Evolutionary conservation across 2,113 vertebrate species (phyloP), one percentile per base, ranked within the genome.

Genomic region (Apodemus sylvaticus): DNA sequence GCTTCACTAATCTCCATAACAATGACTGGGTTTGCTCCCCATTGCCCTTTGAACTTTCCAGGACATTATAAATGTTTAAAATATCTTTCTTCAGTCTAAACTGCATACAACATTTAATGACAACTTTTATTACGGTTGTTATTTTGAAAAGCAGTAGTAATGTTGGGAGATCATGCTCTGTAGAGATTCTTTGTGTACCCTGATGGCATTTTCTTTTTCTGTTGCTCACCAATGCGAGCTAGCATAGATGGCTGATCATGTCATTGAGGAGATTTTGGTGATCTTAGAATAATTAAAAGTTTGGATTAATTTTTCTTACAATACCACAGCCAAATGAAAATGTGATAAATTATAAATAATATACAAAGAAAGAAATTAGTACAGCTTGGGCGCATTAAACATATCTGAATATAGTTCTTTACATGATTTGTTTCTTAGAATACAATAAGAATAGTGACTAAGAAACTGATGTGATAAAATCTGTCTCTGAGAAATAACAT

Each of bases 181-280:
- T 0, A 1, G n/a, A 71, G 58, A 51, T 16, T 24, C 24, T 19
- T 8, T 17, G 3, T 3, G 13, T 62, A 0, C n/a, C 24, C 11
- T 11, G 5, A 34, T 22, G 48, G 29, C 13, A 77, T 8, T 11
- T 77, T 48, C 45, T 17, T 29, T 45, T 13, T 86, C 53, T 89
- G 39, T 39, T 20, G 8, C 10, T 86, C 51, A 4, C 45, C 31
- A 48, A 3, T 20, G 70, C 77, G 24, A 90, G 26, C 31, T 24
- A 77, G 3, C 26, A 39, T 42, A 36, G 39, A 76, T 1, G 58
- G 14, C 14, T 29, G 36, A 31, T 4, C 31, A 62, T 20, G 3
- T 42, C 62, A 31, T 24, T 71, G 73, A 94, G 11, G 0, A 26
- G 36, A 39, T 71, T 82, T 74, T 36, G 20, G 60, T 48, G n/a